Evolutionary conservation across 2,888 invertebrate genomes (phyloP).

Genomic region (Lasius platythorax): DNA sequence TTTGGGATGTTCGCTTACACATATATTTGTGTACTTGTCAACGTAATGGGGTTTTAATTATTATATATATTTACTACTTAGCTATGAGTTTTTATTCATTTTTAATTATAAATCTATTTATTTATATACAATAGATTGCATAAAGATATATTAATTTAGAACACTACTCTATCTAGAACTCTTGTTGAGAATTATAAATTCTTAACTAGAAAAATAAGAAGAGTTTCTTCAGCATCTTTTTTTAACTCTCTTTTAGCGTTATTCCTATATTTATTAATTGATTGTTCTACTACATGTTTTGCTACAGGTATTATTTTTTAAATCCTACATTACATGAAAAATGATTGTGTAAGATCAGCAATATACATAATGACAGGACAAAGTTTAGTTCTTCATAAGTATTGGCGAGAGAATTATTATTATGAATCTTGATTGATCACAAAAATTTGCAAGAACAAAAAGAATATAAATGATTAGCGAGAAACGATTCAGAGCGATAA

Average conservation of each 20-base stretch:
- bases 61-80: not conserved
- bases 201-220: too few relatives aligned
- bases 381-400: conserved; percentile 34
- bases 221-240: too few relatives aligned
- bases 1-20: not conserved
- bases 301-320: not conserved
- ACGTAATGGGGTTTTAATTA: not conserved
- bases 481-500: conserved; percentile 4
- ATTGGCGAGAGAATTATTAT: not conserved
- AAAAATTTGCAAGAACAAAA: not conserved
- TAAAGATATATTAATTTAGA: too few relatives aligned
- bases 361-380: not conserved
- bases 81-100: not conserved
- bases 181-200: too few relatives aligned
- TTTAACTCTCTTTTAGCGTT: not conserved
- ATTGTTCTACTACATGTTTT: not conserved
- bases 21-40: conserved; percentile 41
- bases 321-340: not conserved
- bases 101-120: too few relatives aligned
- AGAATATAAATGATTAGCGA: not conserved
- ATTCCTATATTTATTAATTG: not conserved
- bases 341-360: conserved; percentile 15
- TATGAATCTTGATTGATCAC: not conserved
- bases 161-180: too few relatives aligned
- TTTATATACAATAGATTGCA: too few relatives aligned